Evolutionary conservation across 30 jellyfish, hydroid and myxozoan species (phyloP).

Genomic region (Phacellophora camtschatica): DNA sequence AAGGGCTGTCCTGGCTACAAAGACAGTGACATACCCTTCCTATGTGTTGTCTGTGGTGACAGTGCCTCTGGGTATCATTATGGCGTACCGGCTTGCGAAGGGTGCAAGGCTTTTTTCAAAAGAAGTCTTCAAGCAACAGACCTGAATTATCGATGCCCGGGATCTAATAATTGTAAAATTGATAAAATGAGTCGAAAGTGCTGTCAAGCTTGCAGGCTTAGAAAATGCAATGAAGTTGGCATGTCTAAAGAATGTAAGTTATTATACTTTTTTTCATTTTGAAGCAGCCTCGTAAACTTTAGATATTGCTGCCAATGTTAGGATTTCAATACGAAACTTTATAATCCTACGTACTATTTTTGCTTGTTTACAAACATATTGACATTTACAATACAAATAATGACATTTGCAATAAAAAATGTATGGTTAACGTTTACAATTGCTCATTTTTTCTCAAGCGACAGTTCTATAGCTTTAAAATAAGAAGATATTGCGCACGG

Average conservation of each 20-base stretch:
- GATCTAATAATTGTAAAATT: slow-evolving; percentile 78
- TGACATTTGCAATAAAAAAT: too few species aligned
- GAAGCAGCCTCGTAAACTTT: too few species aligned
- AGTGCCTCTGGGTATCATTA: slow-evolving; percentile 97
- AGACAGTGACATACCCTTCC: slow-evolving; percentile 70
- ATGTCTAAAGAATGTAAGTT: slow-evolving; percentile 96
- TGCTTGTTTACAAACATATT: too few species aligned
- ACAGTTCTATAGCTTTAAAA: too few species aligned
- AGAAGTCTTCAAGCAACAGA: slow-evolving; percentile 86
- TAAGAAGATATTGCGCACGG: too few species aligned
- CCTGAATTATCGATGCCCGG: slow-evolving; percentile 89
- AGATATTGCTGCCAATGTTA: too few species aligned
- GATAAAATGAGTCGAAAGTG: slow-evolving; percentile 95
- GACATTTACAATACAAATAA: too few species aligned
- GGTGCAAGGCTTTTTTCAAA: slow-evolving; percentile 94
- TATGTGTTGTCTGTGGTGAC: slow-evolving; percentile 92
- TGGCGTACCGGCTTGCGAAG: slow-evolving; percentile 98
- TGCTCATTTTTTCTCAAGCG: too few species aligned
- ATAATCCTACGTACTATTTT: too few species aligned
- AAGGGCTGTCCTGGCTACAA: slow-evolving; percentile 59
- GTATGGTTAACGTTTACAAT: too few species aligned
- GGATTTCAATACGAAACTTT: too few species aligned
- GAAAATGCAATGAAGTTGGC: slow-evolving; percentile 93
- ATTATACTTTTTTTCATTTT: too few species aligned
- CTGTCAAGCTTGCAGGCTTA: slow-evolving; percentile 93